Evolutionary conservation across 2,113 vertebrate species (phyloP).

Genomic region (Gnathonemus longibarbis): DNA sequence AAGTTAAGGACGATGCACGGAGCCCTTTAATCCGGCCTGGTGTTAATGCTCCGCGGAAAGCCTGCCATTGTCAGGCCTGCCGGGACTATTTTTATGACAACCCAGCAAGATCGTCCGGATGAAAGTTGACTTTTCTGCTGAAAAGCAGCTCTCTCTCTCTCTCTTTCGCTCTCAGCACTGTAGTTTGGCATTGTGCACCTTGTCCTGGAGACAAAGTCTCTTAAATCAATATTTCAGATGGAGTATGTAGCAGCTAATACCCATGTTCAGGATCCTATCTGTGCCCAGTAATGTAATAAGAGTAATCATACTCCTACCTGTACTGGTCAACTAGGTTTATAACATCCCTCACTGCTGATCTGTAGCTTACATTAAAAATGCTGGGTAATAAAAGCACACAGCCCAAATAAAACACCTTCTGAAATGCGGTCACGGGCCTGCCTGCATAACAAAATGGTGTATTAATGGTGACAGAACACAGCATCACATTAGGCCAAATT

Average conservation of each 20-base stretch:
- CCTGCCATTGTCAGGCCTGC: not conserved
- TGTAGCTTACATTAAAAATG: not conserved
- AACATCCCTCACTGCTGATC: not conserved
- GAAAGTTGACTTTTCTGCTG: not conserved
- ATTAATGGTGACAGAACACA: not conserved
- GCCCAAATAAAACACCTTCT: not conserved
- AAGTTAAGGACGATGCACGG: not conserved
- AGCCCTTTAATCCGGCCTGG: not conserved
- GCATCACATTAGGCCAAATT: not conserved
- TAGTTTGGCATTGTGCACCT: not conserved
- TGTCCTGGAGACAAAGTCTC: not conserved
- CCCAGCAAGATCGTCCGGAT: not conserved
- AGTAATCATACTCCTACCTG: not conserved
- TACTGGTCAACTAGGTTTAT: not conserved
- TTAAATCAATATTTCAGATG: slow-evolving; percentile 1
- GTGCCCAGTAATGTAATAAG: not conserved
- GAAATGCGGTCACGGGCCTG: not conserved
- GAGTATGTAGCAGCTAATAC: not conserved
- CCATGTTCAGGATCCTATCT: not conserved
- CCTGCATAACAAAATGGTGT: not conserved
- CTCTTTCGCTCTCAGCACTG: not conserved
- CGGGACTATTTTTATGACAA: not conserved
- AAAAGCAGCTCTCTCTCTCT: not conserved
- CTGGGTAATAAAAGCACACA: not conserved
- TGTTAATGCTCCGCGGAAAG: not conserved